Base-by-base conservation (phyloP, 2,888 invertebrate genomes). In the Neoascia interrupta region DNA sequence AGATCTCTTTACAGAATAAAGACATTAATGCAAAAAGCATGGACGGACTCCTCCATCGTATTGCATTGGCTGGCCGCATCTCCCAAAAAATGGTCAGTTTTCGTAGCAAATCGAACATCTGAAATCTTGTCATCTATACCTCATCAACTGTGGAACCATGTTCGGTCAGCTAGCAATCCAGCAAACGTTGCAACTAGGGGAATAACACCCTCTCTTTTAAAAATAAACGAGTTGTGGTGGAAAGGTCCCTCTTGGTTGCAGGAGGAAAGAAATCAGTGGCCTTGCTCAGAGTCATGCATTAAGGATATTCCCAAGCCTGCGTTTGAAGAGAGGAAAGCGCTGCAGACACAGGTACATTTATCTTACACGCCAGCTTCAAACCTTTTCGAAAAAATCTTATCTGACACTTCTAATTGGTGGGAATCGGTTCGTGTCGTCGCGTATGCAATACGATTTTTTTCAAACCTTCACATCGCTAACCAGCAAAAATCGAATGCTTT, bases 151-250 rank as follows among this genome's bases (percentile, higher is more conserved):
- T 54, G 34, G 43, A 41, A 16, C 18, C 49, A 69, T 13, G 51
- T 69, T 1, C 18, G 34, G 21, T 60, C 69, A 11, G 18, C 26
- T 5, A n/a, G 16, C 5, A 68, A 51, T n/a, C 41, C 60, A 26
- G 58, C 69, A 3, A 58, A 69, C 37, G 21, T 21, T 8, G 58
- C 41, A 18, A 47, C 47, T 3, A n/a, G 69, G 16, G 69, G 69
- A n/a, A 49, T 39, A 4, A 6, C 31, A 41, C 23, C 69, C 1
- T 43, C 51, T 3, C 23, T 11, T 15, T 11, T 69, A 3, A 3
- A 15, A 11, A 19, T 6, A 11, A 51, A 34, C 15, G 16, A 51
- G 8, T 21, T 69, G 5, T 58, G 47, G 47, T 66, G 45, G 66
- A 23, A 34, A 3, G 68, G 68, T 15, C 58, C 58, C 4, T n/a